Base-by-base conservation (phyloP, 2,888 invertebrate species). In the Allophyes oxyacanthae region DNA sequence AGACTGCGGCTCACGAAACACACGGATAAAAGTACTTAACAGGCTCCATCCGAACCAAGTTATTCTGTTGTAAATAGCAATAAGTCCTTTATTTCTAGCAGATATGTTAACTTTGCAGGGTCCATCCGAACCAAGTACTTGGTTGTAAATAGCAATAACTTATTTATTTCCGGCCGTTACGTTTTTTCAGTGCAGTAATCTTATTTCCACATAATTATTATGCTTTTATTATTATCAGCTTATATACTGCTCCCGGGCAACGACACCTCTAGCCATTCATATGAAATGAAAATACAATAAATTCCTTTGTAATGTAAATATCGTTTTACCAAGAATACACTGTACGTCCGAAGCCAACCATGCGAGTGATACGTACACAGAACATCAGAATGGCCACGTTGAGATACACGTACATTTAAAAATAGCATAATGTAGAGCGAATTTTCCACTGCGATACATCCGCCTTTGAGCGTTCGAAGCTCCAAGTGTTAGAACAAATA, bases 371-470 rank as follows among this genome's bases (percentile, higher is more conserved):
- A 70, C 30, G 38, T 55, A 64, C 64, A 48, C 45, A 58, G 41
- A 64, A 67, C 40, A 60, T 70, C 37, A 58, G 51, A 60, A 61
- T 74, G 56, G 51, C 36, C 66, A 36, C 55, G 58, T 68, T 64
- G 48, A 48, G 33, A 61, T 52, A 46, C 49, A 48, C 40, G n/a
- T n/a, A 34, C 41, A 60, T 69, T 66, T 64, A 78, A 69, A 77
- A 75, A 77, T 75, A 78, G 62, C 54, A 55, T 60, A n/a, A 65
- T 70, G 70, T 66, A 58, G 54, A 70, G 65, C 55, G 64, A 67
- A 77, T 78, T 77, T 78, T 77, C 78, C 74, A 70, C 65, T 59
- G 64, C 49, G 51, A 64, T 69, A 67, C 66, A 75, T 71, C 55
- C 67, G 64, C 50, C 59, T 77, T 62, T 43, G 54, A 57, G 37